These are phyloP conservation scores for Drosophila novamexicana DNA, from an alignment of 1,140 invertebrate genomes.

Conservation along the genomic window DNA sequence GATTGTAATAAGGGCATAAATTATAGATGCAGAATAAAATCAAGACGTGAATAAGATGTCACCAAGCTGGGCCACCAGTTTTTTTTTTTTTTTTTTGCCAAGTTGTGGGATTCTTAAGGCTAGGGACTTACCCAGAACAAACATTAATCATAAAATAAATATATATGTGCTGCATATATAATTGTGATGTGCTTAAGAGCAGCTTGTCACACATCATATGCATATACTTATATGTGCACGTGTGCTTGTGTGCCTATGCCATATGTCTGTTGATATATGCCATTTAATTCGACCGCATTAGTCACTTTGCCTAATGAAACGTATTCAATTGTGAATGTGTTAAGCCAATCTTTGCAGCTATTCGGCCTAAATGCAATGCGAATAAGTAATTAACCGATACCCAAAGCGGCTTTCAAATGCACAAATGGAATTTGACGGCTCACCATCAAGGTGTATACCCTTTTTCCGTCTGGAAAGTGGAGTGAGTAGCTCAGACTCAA, in stretches of 20 bases:
- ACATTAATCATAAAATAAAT: no score
- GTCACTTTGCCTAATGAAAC: constrained; percentile 26
- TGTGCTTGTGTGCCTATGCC: not conserved
- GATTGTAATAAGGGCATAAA: no score
- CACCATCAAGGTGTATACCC: not conserved
- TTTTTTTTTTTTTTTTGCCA: no score
- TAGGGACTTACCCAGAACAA: no score
- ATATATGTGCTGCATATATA: no score
- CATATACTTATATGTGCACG: not conserved
- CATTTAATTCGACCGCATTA: constrained; percentile 1
- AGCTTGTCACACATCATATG: not conserved
- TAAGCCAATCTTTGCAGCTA: not conserved
- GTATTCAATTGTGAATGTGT: not conserved
- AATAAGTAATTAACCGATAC: constrained; percentile 30
- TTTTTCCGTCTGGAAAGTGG: not conserved
- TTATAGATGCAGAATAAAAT: no score
- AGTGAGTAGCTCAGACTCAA: not conserved
- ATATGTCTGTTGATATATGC: not conserved
- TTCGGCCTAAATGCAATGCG: constrained; percentile 20
- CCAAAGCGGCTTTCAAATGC: constrained; percentile 3
- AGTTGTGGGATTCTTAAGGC: no score
- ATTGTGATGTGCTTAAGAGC: not conserved
- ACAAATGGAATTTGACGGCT: constrained; percentile 3
- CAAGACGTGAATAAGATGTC: no score
- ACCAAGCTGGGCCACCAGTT: no score